A percentile compares a stretch with the other conserved stretches of the same genome.
Conservation (phyloP, 2,797 vertebrate genomes). For the Schizothorax lantsangensis region DNA sequence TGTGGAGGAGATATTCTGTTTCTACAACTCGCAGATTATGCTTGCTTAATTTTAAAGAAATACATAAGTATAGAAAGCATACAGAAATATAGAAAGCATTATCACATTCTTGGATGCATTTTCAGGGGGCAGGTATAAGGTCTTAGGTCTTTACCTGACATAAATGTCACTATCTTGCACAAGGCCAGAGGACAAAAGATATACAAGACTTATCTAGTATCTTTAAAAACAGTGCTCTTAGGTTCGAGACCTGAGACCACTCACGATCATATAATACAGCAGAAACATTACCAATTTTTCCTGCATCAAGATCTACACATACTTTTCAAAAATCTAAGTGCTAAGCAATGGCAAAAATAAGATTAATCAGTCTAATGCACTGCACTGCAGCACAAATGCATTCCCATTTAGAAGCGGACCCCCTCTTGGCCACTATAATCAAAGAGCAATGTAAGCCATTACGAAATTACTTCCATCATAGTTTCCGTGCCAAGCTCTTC, state of each 20-base stretch:
- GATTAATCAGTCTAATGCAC: conserved; percentile 68
- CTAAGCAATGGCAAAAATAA: conserved; percentile 52
- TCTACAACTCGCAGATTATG: not conserved
- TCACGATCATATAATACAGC: not conserved
- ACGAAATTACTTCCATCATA: conserved; percentile 61
- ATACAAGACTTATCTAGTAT: not conserved
- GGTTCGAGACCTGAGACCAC: not conserved
- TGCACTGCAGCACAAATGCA: conserved; percentile 61
- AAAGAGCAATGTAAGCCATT: conserved; percentile 64
- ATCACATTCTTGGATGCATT: not conserved
- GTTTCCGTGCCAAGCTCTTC: conserved; percentile 55
- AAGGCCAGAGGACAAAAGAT: not conserved
- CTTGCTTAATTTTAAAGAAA: not conserved
- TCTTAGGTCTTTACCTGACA: not conserved
- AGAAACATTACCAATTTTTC: not conserved
- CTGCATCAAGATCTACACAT: conserved; percentile 2
- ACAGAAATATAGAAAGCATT: not conserved
- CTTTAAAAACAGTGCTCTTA: not conserved
- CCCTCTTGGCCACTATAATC: conserved; percentile 58
- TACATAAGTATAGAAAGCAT: not conserved
- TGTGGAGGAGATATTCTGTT: not conserved
- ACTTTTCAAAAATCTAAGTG: conserved; percentile 51
- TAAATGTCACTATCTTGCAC: not conserved
- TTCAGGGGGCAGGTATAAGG: not conserved
- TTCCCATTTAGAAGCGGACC: conserved; percentile 61